A percentile compares a stretch with the other conserved stretches of the same genome.
Evolutionary conservation across 2,797 vertebrate genomes (phyloP).

Genomic region (Periophthalmus magnuspinnatus): DNA sequence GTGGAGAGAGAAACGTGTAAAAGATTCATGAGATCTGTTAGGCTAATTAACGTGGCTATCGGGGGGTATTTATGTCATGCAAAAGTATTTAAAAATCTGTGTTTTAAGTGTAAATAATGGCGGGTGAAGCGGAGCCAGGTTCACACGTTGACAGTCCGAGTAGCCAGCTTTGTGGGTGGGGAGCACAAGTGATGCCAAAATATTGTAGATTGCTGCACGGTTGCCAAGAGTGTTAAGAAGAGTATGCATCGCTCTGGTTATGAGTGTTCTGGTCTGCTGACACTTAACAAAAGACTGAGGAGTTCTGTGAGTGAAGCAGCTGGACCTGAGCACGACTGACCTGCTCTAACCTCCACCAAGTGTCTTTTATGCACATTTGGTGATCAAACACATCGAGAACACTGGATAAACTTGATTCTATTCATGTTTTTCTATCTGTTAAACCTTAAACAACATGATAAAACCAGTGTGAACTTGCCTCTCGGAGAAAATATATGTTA

Average conservation of each 20-base stretch:
- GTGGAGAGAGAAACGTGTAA: too few species aligned
- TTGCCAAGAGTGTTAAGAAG: slow-evolving; percentile 29
- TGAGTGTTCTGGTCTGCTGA: slow-evolving; percentile 52
- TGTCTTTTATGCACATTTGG: background rate
- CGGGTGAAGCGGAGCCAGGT: background rate
- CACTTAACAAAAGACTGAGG: slow-evolving; percentile 46
- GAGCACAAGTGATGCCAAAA: slow-evolving; percentile 35
- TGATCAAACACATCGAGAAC: background rate
- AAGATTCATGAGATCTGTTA: too few species aligned
- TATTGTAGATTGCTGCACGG: slow-evolving; percentile 35
- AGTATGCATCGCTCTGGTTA: slow-evolving; percentile 48
- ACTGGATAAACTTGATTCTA: slow-evolving; percentile 19
- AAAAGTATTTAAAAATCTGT: background rate
- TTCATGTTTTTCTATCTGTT: slow-evolving; percentile 53
- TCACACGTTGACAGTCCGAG: slow-evolving; percentile 3
- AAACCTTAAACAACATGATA: slow-evolving; percentile 68
- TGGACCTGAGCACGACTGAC: slow-evolving; percentile 17
- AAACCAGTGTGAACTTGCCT: too few species aligned
- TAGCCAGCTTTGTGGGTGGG: slow-evolving; percentile 19
- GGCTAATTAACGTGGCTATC: too few species aligned
- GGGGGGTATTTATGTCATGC: too few species aligned
- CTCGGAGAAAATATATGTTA: slow-evolving; percentile 73
- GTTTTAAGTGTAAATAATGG: background rate
- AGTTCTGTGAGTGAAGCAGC: slow-evolving; percentile 24
- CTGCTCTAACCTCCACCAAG: slow-evolving; percentile 21